Base-by-base conservation (phyloP, 2,113 vertebrate species). In the Thalassarche chlororhynchos region DNA sequence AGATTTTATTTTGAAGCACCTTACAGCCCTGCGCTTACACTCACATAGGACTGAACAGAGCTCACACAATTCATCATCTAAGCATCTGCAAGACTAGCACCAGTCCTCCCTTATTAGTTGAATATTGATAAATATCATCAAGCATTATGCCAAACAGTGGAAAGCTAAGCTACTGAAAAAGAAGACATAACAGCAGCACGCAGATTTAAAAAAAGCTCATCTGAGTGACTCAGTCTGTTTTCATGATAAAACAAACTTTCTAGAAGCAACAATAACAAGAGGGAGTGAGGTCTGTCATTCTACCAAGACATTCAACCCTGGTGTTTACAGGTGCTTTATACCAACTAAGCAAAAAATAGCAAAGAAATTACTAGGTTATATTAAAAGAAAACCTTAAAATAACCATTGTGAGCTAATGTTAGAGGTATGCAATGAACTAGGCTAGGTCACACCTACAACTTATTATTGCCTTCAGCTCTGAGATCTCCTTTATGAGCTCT, bases 311-410 rank as follows among this genome's bases (percentile, higher is more conserved):
- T 57, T 36, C 31, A 72, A n/a, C n/a, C 40, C 54, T 91, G 46
- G 23, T 94, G 74, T 96, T 96, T 84, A 97, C 71, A 96, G 83
- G 83, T 93, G 90, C 40, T 92, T 77, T 81, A 62, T 29, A 89
- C 68, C 89, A 77, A 62, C 36, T 38, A 64, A 51, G 69, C 38
- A 93, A 92, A 97, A 97, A 96, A 97, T 91, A 96, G 87, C 58
- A 90, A 87, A 87, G 66, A 97, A 98, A 96, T 96, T 84, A 79
- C 46, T 94, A 72, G 85, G 55, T 97, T 88, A 86, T 96, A 95
- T 93, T 92, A 97, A 97, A 97, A 95, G 86, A 92, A 85, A 68
- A 89, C 44, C 77, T 81, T 92, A 96, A 98, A 97, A 96, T 88
- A 97, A 88, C 66, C 8, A 2, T 3, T n/a, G 82, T 94, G 88